Evolutionary conservation across 1,140 invertebrate genomes (phyloP), one percentile per base, ranked within the genome.

Genomic region (Zaprionus capensis): DNA sequence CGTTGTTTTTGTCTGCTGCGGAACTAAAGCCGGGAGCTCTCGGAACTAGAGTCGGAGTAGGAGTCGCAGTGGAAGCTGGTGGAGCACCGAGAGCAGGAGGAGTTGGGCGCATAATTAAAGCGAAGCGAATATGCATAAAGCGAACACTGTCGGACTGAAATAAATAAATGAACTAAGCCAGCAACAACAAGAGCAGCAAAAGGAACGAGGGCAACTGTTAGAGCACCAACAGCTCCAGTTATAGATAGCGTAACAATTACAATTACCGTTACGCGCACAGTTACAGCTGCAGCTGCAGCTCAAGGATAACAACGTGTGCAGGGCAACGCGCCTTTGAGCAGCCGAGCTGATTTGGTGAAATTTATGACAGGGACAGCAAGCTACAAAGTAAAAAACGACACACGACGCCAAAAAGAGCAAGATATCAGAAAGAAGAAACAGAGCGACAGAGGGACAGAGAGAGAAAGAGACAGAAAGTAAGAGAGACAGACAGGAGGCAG

Each of bases 31-130:
- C 76, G 44, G 36, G 26, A 59, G n/a, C 71, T 5, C 4, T 28
- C 5, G 26, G 1, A 28, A 28, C 9, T 3, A 38, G 24, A 28
- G 56, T 74, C 55, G 74, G 55, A 64, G 49, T 9, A 26, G 63
- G 64, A 68, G 17, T 38, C 76, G 46, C 28, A 65, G 22, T 4
- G 14, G 49, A 31, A 75, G 38, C 38, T 71, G 31, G 41, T 28
- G 17, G 51, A 69, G 55, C 31, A 34, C 9, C 9, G 31, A 34
- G 31, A 11, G 31, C 31, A 11, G 44, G 41, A 38, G 17, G 49
- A 69, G 64, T 73, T 67, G 56, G 73, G 44, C 68, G 68, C 63
- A 62, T 83, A 83, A 83, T 83, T 83, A 83, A 83, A 83, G 76
- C 77, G 81, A 76, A 82, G 79, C 69, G 63, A 62, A 80, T 84